These are phyloP conservation scores for Hirtodrosophila alboralis DNA, from an alignment of 2,888 invertebrate species.

Conservation along the genomic window DNA sequence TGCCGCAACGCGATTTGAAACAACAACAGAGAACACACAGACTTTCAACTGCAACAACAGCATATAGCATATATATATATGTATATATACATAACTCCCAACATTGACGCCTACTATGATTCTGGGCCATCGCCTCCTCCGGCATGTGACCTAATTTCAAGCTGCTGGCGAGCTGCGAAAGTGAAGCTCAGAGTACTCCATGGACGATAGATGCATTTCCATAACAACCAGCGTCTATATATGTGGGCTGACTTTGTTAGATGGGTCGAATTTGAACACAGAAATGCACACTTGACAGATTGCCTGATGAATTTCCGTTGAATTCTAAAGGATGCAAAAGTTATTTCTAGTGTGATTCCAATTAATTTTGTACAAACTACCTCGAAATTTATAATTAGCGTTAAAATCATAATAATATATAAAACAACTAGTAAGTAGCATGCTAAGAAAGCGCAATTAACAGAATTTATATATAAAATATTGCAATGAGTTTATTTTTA, in stretches of 20 bases:
- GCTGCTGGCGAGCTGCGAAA: slow-evolving; percentile 61
- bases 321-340: too few relatives aligned
- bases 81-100: background rate
- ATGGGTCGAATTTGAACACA: background rate
- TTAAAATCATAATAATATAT: too few relatives aligned
- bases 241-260: too few relatives aligned
- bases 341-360: too few relatives aligned
- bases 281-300: background rate
- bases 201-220: slow-evolving; percentile 6
- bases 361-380: too few relatives aligned
- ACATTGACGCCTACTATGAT: slow-evolving; percentile 31
- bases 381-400: too few relatives aligned
- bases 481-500: too few relatives aligned
- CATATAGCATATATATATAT: background rate
- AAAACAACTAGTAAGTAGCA: too few relatives aligned
- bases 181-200: slow-evolving; percentile 49
- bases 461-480: too few relatives aligned
- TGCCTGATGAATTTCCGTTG: background rate
- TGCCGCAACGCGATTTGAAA: slow-evolving; percentile 54
- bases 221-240: slow-evolving; percentile 2
- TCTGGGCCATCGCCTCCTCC: slow-evolving; percentile 47
- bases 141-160: slow-evolving; percentile 67
- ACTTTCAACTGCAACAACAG: slow-evolving; percentile 16
- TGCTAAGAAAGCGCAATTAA: too few relatives aligned
- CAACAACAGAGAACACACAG: slow-evolving; percentile 34